Base-by-base conservation (phyloP, 2,113 vertebrate species). In the Cephalopholis sonnerati region DNA sequence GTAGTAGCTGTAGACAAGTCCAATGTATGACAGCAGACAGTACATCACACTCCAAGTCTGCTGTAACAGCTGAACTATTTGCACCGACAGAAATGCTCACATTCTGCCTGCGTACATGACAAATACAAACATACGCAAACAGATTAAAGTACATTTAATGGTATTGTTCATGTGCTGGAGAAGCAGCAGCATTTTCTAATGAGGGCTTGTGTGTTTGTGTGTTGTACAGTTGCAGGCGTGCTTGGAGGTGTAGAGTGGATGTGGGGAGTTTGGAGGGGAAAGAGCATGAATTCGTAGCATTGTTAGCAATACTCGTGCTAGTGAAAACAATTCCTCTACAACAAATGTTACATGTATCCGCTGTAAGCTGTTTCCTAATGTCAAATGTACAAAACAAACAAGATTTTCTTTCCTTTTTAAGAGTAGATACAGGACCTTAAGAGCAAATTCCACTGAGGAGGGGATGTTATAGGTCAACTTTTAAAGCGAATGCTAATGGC, bases 401-500 rank as follows among this genome's bases (percentile, higher is more conserved):
- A 73, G 39, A 66, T 66, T 57, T 69, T 66, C 16, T 25, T 64
- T 84, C 76, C 20, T 78, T 84, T 71, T 81, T 27, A 59, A 80
- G 59, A 65, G 61, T 29, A 62, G 59, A 80, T 27, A 2, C 41
- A 25, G 29, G 68, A 82, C 55, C 78, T 76, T 54, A 46, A 74
- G 84, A 81, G 85, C 74, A 80, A 67, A 72, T 64, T 84, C 79
- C 77, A 54, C 48, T 7, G 73, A 85, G 81, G 66, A 80, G 59
- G 81, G 71, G 71, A 75, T 55, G 74, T 83, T 74, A 63, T 36
- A 79, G 87, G 75, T 80, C 83, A 81, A 64, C 71, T n/a, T 64
- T 63, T 76, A 70, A 81, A 89, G 67, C 8, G 36, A 89, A 85
- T 84, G 81, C 83, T 92, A 84, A 87, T 87, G 77, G 75, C 57